Percentiles rank a stretch among this genome's conserved stretches.
phyloP scores from a whole-genome alignment of 2,888 invertebrate species.

The Euplagia quadripunctaria region DNA sequence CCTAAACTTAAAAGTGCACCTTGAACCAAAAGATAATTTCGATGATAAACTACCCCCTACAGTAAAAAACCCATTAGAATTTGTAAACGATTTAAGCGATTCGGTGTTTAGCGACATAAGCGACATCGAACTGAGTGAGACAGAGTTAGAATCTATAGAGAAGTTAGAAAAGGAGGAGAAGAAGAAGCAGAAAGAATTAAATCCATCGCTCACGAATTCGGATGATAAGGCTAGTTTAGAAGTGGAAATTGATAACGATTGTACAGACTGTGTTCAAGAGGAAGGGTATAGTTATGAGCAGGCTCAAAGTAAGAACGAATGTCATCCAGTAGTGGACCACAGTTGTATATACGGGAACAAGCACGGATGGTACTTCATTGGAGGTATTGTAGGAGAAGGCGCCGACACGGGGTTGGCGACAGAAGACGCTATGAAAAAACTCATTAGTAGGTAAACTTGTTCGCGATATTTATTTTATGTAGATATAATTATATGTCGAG shows the following conservation, averaged over 20 bases:
- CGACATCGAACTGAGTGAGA: constrained; percentile 89
- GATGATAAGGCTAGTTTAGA: constrained; percentile 67
- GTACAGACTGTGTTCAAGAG: constrained; percentile 65
- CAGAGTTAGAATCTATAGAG: constrained; percentile 88
- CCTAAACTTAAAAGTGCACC: constrained; percentile 94
- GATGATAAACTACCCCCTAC: constrained; percentile 77
- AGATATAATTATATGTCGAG: constrained; percentile 22
- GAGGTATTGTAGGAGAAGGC: constrained; percentile 92
- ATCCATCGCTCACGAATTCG: constrained; percentile 76
- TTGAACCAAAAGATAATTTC: constrained; percentile 89
- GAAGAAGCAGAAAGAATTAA: constrained; percentile 78
- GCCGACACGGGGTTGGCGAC: constrained; percentile 89
- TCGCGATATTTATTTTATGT: constrained; percentile 65
- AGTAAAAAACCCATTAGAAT: constrained; percentile 88
- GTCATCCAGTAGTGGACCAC: constrained; percentile 88
- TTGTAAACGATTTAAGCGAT: constrained; percentile 88
- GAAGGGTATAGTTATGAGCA: constrained; percentile 79
- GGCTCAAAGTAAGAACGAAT: constrained; percentile 84
- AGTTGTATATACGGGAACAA: constrained; percentile 89
- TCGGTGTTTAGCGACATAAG: constrained; percentile 89
- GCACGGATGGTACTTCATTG: constrained; percentile 95
- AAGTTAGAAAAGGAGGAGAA: constrained; percentile 82
- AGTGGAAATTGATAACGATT: constrained; percentile 66
- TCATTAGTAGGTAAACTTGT: constrained; percentile 92
- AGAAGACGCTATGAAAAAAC: constrained; percentile 91